Evolutionary conservation across 2,888 invertebrate genomes (phyloP), one percentile per base, ranked within the genome.

Genomic region (Cheilosia impressa): DNA sequence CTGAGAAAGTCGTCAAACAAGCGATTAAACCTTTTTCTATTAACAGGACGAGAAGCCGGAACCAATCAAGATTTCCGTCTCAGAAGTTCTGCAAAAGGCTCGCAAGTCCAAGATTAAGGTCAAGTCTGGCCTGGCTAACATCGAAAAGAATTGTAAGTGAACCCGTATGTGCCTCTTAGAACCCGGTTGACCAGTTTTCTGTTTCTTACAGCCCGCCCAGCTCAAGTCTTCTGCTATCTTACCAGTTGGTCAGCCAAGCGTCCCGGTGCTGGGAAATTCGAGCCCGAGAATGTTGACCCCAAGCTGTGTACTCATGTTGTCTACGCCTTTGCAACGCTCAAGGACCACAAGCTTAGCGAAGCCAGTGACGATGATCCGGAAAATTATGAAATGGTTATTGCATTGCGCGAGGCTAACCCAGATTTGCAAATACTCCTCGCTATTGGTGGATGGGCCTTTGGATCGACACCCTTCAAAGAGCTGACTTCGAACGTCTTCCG

Each of bases 231-330:
- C 89, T 99, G 99, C 92, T 99, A 99, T 92, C 94, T 98, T 91
- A 98, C 99, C 2, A 98, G 97, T 89, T 99, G 99, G 98, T 97
- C 98, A 0, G 95, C 97, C 83, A 98, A 98, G 92, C 94, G 98
- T 69, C 97, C 97, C 0, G 97, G 97, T 71, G 94, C 95, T 4
- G 98, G 98, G 13, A 96, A 96, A 90, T 99, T 98, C 93, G 95
- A 94, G 82, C 98, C 98, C 0, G 97, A 97, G 88, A 96, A 98
- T 91, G 95, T 99, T 50, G 97, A 98, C 90, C 94, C 98, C 0
- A 94, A 94, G 15, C 95, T 98, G 0, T 99, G 99, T 92, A 98
- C 98, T 0, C 98, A 99, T 92, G 93, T 99, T 45, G 96, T 99
- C 79, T 99, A 97, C 91, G 98, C 99, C 2, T 99, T 99, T 91